Conservation (phyloP, 2,888 invertebrate species). For the Fabriciana adippe region DNA sequence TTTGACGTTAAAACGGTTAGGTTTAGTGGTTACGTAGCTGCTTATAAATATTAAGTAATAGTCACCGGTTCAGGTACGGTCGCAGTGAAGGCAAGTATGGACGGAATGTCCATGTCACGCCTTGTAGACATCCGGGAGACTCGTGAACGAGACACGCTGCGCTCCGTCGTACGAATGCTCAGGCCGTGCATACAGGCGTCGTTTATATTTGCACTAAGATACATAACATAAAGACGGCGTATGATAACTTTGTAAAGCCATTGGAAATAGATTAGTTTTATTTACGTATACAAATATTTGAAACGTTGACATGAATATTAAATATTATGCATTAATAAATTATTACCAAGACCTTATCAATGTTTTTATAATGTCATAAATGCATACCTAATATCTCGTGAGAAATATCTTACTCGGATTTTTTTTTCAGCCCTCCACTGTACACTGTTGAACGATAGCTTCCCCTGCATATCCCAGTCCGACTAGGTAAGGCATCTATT, state of each 20-base stretch:
- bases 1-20: background rate
- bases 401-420: too few species aligned
- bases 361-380: too few species aligned
- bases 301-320: too few species aligned
- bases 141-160: conserved; percentile 68
- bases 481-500: too few species aligned
- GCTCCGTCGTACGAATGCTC: conserved; percentile 66
- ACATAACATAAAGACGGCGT: background rate
- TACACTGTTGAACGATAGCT: too few species aligned
- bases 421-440: too few species aligned
- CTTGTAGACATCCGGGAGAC: conserved; percentile 70
- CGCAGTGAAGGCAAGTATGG: conserved; percentile 69
- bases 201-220: conserved; percentile 23
- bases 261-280: background rate
- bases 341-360: too few species aligned
- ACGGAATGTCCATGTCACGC: conserved; percentile 75
- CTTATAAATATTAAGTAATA: background rate
- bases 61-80: conserved; percentile 54
- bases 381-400: too few species aligned
- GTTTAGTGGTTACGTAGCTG: background rate
- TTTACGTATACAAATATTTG: too few species aligned
- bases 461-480: too few species aligned
- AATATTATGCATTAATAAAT: too few species aligned
- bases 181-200: conserved; percentile 66
- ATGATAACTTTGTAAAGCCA: background rate